Conservation (phyloP, 2,113 vertebrate species). For the Semicossyphus pulcher region DNA sequence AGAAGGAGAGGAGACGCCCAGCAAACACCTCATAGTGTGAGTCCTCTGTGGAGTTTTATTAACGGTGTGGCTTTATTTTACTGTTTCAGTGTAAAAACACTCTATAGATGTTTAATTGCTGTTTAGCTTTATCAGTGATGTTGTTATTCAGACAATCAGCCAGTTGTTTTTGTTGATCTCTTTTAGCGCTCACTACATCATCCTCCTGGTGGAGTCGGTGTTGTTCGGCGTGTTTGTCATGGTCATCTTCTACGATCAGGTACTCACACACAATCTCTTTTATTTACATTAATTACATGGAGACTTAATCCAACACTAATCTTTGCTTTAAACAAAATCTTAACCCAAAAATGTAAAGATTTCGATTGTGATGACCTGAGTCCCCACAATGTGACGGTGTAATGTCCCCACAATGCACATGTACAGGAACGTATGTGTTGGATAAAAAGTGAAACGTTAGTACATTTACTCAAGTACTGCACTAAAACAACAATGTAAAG, state of each 20-base stretch:
- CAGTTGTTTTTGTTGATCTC: background rate
- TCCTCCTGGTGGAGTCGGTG: slow-evolving; percentile 87
- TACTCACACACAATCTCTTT: slow-evolving; percentile 38
- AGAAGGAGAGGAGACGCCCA: slow-evolving; percentile 70
- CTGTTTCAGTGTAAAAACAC: background rate
- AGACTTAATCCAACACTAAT: background rate
- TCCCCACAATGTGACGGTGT: no score
- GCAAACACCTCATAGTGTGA: slow-evolving; percentile 84
- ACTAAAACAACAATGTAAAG: no score
- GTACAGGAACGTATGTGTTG: no score
- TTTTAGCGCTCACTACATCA: slow-evolving; percentile 88
- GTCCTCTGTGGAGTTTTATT: background rate
- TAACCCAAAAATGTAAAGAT: background rate
- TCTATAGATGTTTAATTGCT: background rate
- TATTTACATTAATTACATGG: no score
- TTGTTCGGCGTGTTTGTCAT: slow-evolving; percentile 87
- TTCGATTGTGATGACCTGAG: background rate
- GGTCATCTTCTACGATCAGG: slow-evolving; percentile 89
- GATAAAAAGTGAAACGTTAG: no score
- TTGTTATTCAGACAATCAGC: no score
- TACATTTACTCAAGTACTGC: no score
- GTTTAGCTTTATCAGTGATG: rapidly evolving
- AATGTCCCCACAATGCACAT: no score
- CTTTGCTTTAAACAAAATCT: no score
- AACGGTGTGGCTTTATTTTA: background rate